phyloP scores from a whole-genome alignment of 2,888 invertebrate species.

The Lithophane socia region DNA sequence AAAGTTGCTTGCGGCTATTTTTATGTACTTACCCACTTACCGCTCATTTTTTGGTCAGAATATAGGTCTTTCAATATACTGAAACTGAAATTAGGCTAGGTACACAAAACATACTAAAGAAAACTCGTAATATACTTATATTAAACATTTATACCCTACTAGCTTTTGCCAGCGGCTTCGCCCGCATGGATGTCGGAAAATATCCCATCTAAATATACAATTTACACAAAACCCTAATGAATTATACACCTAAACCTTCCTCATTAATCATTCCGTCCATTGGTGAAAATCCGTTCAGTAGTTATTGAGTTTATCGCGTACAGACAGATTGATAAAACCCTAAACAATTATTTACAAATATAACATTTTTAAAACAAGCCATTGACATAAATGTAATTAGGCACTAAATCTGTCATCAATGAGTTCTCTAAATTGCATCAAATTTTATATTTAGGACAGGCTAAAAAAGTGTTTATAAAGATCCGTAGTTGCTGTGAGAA shows the following conservation, averaged over 20 bases:
- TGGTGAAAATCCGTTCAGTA: no score
- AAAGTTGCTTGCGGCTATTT: not conserved
- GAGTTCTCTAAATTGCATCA: not conserved
- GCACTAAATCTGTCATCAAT: not conserved
- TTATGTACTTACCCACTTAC: not conserved
- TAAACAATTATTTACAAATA: not conserved
- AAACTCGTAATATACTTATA: not conserved
- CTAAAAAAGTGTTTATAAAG: not conserved
- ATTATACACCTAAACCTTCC: no score
- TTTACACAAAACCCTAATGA: no score
- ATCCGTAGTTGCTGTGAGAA: not conserved
- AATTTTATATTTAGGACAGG: not conserved
- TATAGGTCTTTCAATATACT: not conserved
- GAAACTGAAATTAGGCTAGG: not conserved
- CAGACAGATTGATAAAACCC: not conserved
- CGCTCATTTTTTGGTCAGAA: not conserved
- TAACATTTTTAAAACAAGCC: not conserved
- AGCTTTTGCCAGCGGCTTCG: no score
- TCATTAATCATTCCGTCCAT: no score
- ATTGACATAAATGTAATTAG: no score
- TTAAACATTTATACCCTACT: no score
- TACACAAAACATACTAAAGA: not conserved
- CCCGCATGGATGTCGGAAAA: no score
- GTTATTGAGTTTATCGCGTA: no score
- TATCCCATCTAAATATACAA: no score